Base-by-base conservation (phyloP, 2,113 vertebrate genomes). In the Hippocampus abdominalis region DNA sequence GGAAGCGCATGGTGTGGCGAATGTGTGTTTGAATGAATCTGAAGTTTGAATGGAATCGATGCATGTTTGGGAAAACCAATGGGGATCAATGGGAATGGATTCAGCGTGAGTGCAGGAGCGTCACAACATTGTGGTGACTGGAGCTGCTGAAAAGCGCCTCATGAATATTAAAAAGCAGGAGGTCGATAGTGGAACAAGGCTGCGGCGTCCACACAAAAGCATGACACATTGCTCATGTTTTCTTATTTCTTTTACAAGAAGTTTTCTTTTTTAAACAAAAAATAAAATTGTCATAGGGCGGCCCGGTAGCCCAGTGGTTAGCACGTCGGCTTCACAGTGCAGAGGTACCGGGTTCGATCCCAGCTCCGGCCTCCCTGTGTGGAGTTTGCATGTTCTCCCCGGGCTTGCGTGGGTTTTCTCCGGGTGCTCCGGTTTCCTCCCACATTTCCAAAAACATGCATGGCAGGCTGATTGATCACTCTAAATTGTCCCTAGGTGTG, bases 21-120 rank as follows among this genome's bases (percentile, higher is more conserved):
- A 70, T 78, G 80, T 79, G 76, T 81, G 83, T 84, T 84, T 76
- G 18, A 87, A 79, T 84, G 79, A 87, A 91, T 86, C 72, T 44
- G 81, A 84, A 91, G 86, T 89, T 82, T 89, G 85, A 88, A 81
- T 2, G n/a, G 78, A 82, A 89, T 92, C 85, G 72, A 91, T 92
- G 79, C 10, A 13, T 36, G 63, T 84, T 83, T 68, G 77, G 83
- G 81, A 88, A 88, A 85, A 82, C 81, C 90, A 75, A 90, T 91
- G 84, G 82, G 81, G 89, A 92, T 92, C 91, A 90, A 91, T 91
- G 87, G 76, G 86, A 91, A 93, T 91, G 67, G 90, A 92, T 92
- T 92, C 87, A 92, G 76, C 18, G 68, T 66, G 68, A 81, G 70
- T 74, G 84, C 4, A 73, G 70, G 70, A 75, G 75, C 40, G 57